Percentiles rank a stretch among this genome's conserved stretches.
These are phyloP conservation scores for Cervus canadensis DNA, from an alignment of 2,113 vertebrate genomes.

Conservation along the genomic window DNA sequence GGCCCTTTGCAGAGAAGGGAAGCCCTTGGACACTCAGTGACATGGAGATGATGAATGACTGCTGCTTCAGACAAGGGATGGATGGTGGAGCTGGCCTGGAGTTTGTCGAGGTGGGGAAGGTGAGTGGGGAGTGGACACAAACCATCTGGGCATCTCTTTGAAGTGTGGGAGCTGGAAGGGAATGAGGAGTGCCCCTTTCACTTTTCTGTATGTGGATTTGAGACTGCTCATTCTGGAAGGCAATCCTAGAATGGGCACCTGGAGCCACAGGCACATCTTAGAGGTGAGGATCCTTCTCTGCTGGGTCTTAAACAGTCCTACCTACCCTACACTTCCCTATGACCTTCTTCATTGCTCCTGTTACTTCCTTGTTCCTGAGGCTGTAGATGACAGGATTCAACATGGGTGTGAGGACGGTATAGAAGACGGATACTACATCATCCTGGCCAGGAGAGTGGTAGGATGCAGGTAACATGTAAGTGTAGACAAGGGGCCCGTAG, in stretches of 20 bases:
- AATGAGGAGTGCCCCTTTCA: not conserved
- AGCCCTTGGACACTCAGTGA: not conserved
- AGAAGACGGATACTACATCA: slow-evolving; percentile 18
- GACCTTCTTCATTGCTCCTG: slow-evolving; percentile 32
- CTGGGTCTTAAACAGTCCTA: not conserved
- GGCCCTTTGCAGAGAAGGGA: not conserved
- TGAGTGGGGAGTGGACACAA: not conserved
- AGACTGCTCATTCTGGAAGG: not conserved
- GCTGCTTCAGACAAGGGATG: not conserved
- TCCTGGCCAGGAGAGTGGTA: slow-evolving; percentile 42
- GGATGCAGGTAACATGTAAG: slow-evolving; percentile 42
- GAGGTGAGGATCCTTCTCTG: not conserved
- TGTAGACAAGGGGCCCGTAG: slow-evolving; percentile 45
- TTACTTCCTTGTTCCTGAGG: slow-evolving; percentile 55
- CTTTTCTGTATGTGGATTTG: not conserved
- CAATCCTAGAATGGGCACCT: not conserved
- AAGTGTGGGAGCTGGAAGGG: not conserved
- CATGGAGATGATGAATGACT: not conserved
- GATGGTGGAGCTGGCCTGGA: not conserved
- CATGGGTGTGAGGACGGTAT: slow-evolving; percentile 49
- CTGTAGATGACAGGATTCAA: slow-evolving; percentile 49
- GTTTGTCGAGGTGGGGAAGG: not conserved
- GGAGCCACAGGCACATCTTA: not conserved
- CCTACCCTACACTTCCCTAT: not conserved
- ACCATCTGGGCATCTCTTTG: not conserved